Evolutionary conservation across 2,888 invertebrate genomes (phyloP).

Genomic region (Cephonodes hylas): DNA sequence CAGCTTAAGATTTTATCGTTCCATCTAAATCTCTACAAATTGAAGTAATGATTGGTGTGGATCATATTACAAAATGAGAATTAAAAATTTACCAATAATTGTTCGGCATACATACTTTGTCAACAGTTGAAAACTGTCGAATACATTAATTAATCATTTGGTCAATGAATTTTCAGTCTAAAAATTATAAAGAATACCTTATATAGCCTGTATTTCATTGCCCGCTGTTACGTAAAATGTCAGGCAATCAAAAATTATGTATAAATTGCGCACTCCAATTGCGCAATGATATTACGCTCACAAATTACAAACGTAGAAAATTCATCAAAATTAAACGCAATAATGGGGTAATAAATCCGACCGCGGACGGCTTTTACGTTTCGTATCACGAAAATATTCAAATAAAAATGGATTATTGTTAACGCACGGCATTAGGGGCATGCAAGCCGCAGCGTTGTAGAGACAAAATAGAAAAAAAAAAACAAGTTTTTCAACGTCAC

Average conservation of each 20-base stretch:
- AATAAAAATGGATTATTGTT: constrained; percentile 41
- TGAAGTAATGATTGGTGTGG: too few relatives aligned
- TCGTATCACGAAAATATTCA: constrained; percentile 37
- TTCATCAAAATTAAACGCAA: constrained; percentile 8
- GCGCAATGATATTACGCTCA: neutral
- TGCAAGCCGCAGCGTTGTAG: constrained; percentile 38
- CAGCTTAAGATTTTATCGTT: too few relatives aligned
- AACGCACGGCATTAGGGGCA: constrained; percentile 37
- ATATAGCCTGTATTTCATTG: too few relatives aligned
- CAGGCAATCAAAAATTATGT: neutral
- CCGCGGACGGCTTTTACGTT: constrained; percentile 23
- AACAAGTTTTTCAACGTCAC: constrained; percentile 50
- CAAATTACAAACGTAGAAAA: neutral
- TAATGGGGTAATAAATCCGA: constrained; percentile 8
- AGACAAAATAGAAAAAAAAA: constrained; percentile 48
- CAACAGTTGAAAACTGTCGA: too few relatives aligned
- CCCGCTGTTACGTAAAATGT: too few relatives aligned
- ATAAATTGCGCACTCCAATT: neutral
- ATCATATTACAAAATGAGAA: too few relatives aligned
- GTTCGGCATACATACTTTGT: too few relatives aligned
- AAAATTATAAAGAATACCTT: too few relatives aligned
- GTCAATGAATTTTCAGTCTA: too few relatives aligned
- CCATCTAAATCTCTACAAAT: too few relatives aligned
- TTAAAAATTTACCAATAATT: too few relatives aligned
- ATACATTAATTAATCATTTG: too few relatives aligned